These are phyloP conservation scores for Cololabis saira DNA, from an alignment of 2,113 vertebrate genomes.

Conservation along the genomic window DNA sequence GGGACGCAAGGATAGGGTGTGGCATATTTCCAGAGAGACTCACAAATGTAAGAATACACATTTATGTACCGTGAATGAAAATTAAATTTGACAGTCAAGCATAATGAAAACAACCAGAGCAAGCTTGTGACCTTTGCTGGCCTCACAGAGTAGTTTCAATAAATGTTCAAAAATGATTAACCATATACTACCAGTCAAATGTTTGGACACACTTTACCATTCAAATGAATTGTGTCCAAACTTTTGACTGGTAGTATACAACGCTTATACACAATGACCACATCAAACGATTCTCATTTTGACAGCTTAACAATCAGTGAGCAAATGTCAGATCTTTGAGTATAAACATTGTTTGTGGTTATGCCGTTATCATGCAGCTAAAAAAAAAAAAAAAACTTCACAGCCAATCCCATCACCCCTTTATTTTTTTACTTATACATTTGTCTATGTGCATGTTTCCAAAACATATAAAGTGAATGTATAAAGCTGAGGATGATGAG, in stretches of 20 bases:
- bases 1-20: conserved; percentile 53
- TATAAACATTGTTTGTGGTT: background rate
- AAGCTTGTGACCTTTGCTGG: too few species aligned
- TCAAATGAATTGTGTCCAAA: too few species aligned
- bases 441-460: conserved; percentile 38
- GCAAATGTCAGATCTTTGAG: background rate
- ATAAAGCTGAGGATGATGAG: background rate
- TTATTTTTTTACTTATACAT: conserved; percentile 13
- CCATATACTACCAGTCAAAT: too few species aligned
- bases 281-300: background rate
- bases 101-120: background rate
- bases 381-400: conserved; percentile 1
- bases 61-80: conserved; percentile 5
- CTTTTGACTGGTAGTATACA: too few species aligned
- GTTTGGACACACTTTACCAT: too few species aligned
- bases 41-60: conserved; percentile 18
- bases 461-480: conserved; percentile 26
- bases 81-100: conserved; percentile 9
- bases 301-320: background rate
- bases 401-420: conserved; percentile 31
- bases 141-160: too few species aligned
- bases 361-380: conserved; percentile 10
- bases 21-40: conserved; percentile 38
- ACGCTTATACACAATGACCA: too few species aligned
- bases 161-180: too few species aligned